These are phyloP conservation scores for Sebastes steindachneri DNA, from an alignment of 2,797 vertebrate species.

Conservation along the genomic window DNA sequence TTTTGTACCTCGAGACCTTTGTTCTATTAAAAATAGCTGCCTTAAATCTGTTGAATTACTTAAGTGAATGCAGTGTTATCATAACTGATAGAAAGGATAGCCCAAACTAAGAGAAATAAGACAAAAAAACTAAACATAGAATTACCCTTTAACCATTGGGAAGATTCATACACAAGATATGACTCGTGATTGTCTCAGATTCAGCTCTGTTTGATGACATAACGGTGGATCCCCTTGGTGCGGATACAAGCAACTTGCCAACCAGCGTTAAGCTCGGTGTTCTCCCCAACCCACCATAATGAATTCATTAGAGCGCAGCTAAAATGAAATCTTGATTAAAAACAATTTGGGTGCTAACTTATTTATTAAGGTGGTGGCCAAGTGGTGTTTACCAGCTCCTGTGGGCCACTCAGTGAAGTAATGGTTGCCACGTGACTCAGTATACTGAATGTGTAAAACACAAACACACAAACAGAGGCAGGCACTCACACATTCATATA, in stretches of 20 bases:
- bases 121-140: neutral
- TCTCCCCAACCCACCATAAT: constrained; percentile 32
- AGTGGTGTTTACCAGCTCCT: constrained; percentile 55
- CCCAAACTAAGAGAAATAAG: neutral
- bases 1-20: fast-evolving
- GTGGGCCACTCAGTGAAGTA: constrained; percentile 50
- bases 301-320: constrained; percentile 52
- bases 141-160: neutral
- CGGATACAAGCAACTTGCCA: constrained; percentile 12
- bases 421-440: constrained; percentile 37
- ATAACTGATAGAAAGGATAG: neutral
- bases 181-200: neutral
- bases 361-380: constrained; percentile 56
- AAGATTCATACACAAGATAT: neutral
- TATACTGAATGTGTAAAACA: constrained; percentile 13
- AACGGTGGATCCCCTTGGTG: neutral
- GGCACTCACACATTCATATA: constrained; percentile 3
- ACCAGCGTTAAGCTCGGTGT: constrained; percentile 7
- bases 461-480: neutral
- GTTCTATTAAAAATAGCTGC: no score
- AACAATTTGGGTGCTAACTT: constrained; percentile 50
- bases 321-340: constrained; percentile 71
- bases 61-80: neutral
- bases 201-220: neutral
- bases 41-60: neutral